phyloP scores from a whole-genome alignment of 2,113 vertebrate genomes.

The Lonchura striata region DNA sequence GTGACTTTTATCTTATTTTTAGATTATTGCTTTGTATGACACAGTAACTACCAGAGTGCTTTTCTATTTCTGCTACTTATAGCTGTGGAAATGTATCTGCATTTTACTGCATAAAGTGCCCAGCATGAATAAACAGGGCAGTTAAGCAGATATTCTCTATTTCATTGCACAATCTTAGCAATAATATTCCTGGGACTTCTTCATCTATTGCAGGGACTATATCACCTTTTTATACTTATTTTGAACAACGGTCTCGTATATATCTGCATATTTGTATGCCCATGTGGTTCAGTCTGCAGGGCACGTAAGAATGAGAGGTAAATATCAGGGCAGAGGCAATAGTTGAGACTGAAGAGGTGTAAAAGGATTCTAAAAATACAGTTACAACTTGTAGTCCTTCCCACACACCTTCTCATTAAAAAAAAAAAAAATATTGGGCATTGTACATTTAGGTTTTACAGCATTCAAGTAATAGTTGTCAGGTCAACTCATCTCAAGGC shows the following conservation, averaged over 20 bases:
- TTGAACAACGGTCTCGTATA: neutral
- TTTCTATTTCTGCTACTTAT: neutral
- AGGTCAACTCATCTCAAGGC: neutral
- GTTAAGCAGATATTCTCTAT: neutral
- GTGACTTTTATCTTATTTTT: neutral
- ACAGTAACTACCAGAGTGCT: neutral
- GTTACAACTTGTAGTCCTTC: neutral
- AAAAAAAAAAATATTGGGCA: neutral
- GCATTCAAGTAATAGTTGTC: neutral
- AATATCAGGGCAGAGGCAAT: neutral
- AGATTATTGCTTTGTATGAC: neutral
- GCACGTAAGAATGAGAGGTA: neutral
- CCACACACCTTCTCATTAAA: neutral
- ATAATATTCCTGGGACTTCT: neutral
- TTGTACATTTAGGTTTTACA: neutral
- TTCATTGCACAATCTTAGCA: neutral
- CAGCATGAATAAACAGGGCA: neutral
- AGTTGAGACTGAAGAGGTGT: neutral
- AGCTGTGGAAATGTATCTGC: neutral
- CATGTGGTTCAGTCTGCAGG: neutral
- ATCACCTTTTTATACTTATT: neutral
- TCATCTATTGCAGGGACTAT: neutral
- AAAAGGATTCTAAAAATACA: neutral
- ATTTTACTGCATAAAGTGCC: neutral
- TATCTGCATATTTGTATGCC: neutral